A percentile compares a stretch with the other conserved stretches of the same genome.
These are phyloP conservation scores for Heliopora coerulea DNA, from an alignment of 92 coral and sea anemone genomes.

Conservation along the genomic window DNA sequence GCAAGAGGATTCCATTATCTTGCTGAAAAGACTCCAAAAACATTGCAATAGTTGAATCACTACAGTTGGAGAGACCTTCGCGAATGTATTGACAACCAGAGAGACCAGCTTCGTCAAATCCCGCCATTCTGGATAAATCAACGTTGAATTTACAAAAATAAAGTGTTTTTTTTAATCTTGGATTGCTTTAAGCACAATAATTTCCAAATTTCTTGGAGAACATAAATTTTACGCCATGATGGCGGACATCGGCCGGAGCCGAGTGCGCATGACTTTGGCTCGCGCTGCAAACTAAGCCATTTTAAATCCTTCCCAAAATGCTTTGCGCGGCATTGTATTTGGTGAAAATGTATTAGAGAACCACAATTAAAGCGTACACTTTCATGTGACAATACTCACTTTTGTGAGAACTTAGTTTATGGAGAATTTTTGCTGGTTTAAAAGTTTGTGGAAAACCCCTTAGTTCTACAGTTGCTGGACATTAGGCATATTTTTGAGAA, in stretches of 20 bases:
- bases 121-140: slow-evolving; percentile 71
- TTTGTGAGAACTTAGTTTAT: no score
- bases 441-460: no score
- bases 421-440: no score
- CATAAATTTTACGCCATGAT: slow-evolving; percentile 71
- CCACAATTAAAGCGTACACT: no score
- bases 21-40: slow-evolving; percentile 89
- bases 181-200: slow-evolving; percentile 10
- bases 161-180: not conserved
- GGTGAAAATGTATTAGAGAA: no score
- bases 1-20: slow-evolving; percentile 89
- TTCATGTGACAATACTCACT: no score
- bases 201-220: slow-evolving; percentile 37
- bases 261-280: slow-evolving; percentile 95
- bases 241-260: slow-evolving; percentile 99
- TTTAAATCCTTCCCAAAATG: slow-evolving; percentile 58
- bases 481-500: no score
- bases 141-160: slow-evolving; percentile 44
- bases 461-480: no score
- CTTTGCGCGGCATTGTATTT: slow-evolving; percentile 22
- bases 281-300: slow-evolving; percentile 64
- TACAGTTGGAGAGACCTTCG: slow-evolving; percentile 58
- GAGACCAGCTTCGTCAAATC: slow-evolving; percentile 97
- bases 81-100: slow-evolving; percentile 87
- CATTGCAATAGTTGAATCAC: slow-evolving; percentile 64